Evolutionary conservation across 1,140 invertebrate genomes (phyloP), one percentile per base, ranked within the genome.

Genomic region (Hylyphantes graminicola): DNA sequence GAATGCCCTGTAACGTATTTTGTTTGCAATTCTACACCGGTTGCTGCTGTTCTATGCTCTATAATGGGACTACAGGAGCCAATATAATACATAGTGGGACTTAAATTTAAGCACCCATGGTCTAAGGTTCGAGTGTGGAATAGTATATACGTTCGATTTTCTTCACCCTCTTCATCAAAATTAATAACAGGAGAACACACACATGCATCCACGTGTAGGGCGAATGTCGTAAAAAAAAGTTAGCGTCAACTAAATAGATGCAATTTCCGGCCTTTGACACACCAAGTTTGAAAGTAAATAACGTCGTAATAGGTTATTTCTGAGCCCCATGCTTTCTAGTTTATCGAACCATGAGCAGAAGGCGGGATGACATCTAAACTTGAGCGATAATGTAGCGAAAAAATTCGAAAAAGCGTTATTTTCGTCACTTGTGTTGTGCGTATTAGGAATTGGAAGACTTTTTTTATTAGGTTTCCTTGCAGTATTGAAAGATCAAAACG

Each of bases 191-290:
- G 35, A 72, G 17, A n/a, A 7, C 19, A 72, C 54, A 74, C 64
- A 17, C 64, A 67, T 21, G 12, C 35, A 35, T 67, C 10, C 6
- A 67, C 8, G 64, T 13, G 12, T 7, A 9, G 17, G 15, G 17
- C 55, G 59, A 74, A 13, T 35, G 72, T 12, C 35, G 11, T 19
- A 35, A 61, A 75, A 76, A 51, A 51, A 51, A 50, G 21, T 21
- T 13, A n/a, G 51, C 11, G n/a, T 76, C 74, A 51, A 15, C 17
- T 21, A 67, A 55, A 78, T 65, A 55, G 76, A 65, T 35, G 53
- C 76, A 78, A 78, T 78, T 78, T 78, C 76, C 76, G 76, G 76
- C 7, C 17, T 65, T 6, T 78, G 61, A 78, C 76, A 78, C 13
- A 67, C 15, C 57, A 67, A 53, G 17, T 64, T 78, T 59, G 10